Evolutionary conservation across 2,113 vertebrate species (phyloP).

Genomic region (Zeus faber): DNA sequence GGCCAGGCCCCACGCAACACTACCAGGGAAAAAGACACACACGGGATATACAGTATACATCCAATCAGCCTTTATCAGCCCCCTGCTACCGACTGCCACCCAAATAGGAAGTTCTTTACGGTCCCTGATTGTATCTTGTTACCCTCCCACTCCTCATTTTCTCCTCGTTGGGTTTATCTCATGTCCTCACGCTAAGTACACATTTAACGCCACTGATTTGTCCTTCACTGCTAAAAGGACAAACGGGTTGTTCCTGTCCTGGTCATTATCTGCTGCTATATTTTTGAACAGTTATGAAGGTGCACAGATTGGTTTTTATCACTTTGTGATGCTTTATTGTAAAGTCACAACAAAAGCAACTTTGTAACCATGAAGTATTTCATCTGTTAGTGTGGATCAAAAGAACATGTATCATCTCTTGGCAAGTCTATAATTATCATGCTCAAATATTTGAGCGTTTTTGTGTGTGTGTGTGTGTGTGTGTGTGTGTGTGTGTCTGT

Average conservation of each 20-base stretch:
- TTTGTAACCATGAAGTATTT: not conserved
- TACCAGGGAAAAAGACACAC: not conserved
- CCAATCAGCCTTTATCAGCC: constrained; percentile 18
- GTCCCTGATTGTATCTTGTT: constrained; percentile 17
- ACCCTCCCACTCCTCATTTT: constrained; percentile 9
- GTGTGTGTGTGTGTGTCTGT: constrained; percentile 26
- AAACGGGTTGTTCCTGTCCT: no score
- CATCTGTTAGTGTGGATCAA: not conserved
- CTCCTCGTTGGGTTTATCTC: constrained; percentile 19
- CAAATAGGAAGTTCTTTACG: constrained; percentile 40
- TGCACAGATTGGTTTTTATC: no score
- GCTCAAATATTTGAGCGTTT: constrained; percentile 39
- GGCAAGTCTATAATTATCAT: constrained; percentile 37
- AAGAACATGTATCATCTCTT: not conserved
- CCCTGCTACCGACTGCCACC: constrained; percentile 13
- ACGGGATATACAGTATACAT: not conserved
- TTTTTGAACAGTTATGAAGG: no score
- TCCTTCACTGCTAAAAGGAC: no score
- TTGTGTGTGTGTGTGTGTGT: constrained; percentile 24
- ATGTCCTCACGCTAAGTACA: constrained; percentile 2
- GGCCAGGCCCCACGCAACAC: constrained; percentile 50
- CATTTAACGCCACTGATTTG: no score
- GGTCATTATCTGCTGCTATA: no score
- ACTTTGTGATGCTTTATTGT: no score
- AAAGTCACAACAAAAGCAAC: not conserved